Conservation (phyloP, 2,113 vertebrate species). For the Scalopus aquaticus region DNA sequence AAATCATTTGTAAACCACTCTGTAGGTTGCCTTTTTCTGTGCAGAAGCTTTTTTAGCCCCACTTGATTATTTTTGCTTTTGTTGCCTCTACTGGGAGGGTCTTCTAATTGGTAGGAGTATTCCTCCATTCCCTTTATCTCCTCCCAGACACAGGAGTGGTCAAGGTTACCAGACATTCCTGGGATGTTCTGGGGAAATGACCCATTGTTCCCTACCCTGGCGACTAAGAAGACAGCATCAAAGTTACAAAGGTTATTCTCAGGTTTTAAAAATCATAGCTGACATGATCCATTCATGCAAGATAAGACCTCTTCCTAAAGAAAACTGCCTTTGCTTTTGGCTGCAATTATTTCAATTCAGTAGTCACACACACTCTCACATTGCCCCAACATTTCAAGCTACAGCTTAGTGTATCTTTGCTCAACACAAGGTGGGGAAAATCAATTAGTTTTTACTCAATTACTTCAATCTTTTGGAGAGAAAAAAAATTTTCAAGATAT, state of each 20-base stretch:
- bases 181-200: not conserved
- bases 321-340: slow-evolving; percentile 65
- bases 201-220: not conserved
- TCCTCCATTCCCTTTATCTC: not conserved
- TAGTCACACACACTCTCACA: slow-evolving; percentile 35
- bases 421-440: slow-evolving; percentile 12
- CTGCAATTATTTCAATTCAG: slow-evolving; percentile 65
- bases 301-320: slow-evolving; percentile 30
- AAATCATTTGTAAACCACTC: not conserved
- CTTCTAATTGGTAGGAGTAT: not conserved
- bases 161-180: not conserved
- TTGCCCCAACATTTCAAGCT: slow-evolving; percentile 53
- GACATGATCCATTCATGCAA: slow-evolving; percentile 53
- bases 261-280: slow-evolving; percentile 66
- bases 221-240: slow-evolving; percentile 15
- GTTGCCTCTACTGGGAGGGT: not conserved
- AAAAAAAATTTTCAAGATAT: slow-evolving; percentile 1
- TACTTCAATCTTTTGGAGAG: slow-evolving; percentile 11
- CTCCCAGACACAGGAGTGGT: not conserved
- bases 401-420: slow-evolving; percentile 12
- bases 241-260: slow-evolving; percentile 44
- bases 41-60: not conserved
- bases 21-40: not conserved
- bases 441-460: slow-evolving; percentile 47
- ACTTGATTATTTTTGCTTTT: not conserved